Evolutionary conservation across 2,888 invertebrate species (phyloP).

Genomic region (Pollenia amentaria): DNA sequence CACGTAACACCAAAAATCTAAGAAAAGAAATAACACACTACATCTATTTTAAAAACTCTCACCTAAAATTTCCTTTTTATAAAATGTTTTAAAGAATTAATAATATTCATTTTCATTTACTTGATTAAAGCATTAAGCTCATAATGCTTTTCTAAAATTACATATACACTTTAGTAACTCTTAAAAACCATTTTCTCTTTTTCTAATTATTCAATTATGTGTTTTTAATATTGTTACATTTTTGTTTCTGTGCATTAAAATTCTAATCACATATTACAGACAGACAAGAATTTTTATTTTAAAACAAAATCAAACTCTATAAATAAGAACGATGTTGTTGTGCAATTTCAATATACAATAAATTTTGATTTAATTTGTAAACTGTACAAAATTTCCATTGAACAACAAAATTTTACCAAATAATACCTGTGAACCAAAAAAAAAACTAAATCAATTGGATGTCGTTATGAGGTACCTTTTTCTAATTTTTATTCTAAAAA

Average conservation of each 20-base stretch:
- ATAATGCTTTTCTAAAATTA: too few relatives aligned
- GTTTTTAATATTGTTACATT: conserved; percentile 29
- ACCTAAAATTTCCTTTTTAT: neutral
- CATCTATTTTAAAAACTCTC: too few relatives aligned
- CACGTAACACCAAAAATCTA: too few relatives aligned
- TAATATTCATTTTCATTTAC: too few relatives aligned
- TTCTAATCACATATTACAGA: conserved; percentile 18
- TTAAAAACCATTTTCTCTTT: too few relatives aligned
- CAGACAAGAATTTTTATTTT: neutral
- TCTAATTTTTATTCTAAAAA: too few relatives aligned
- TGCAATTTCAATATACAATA: conserved; percentile 55
- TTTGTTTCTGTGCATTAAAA: conserved; percentile 37
- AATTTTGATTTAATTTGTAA: conserved; percentile 69
- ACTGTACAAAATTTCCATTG: conserved; percentile 56
- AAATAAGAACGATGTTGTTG: conserved; percentile 16
- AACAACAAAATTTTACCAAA: conserved; percentile 26
- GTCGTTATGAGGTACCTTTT: too few relatives aligned
- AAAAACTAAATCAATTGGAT: too few relatives aligned
- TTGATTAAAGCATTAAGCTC: too few relatives aligned
- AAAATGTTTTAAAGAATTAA: too few relatives aligned
- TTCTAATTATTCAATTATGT: conserved; percentile 7
- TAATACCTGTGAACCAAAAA: neutral
- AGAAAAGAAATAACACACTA: too few relatives aligned
- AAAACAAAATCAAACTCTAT: neutral
- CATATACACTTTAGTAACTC: too few relatives aligned